A percentile compares a stretch with the other conserved stretches of the same genome.
phyloP scores from a whole-genome alignment of 2,113 vertebrate genomes.

The Formicarius rufipectus region DNA sequence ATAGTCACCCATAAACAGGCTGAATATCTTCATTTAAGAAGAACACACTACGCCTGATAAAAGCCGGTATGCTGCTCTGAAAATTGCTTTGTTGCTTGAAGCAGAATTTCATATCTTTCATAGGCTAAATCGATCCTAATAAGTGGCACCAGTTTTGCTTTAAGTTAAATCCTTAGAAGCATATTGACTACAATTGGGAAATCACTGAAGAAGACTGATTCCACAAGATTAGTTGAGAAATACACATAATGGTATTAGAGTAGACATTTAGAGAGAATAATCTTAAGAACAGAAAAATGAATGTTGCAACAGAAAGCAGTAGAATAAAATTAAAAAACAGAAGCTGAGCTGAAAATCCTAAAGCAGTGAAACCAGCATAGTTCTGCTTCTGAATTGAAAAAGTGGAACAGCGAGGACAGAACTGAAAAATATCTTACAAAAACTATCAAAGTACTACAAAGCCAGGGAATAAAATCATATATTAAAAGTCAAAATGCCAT shows the following conservation, averaged over 20 bases:
- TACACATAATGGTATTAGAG: background rate
- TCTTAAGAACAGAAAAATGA: background rate
- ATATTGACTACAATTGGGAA: conserved; percentile 1
- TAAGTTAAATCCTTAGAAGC: background rate
- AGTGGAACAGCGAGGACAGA: background rate
- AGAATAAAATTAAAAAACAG: background rate
- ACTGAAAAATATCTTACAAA: background rate
- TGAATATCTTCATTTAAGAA: background rate
- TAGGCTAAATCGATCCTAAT: background rate
- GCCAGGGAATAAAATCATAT: background rate
- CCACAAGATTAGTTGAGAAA: background rate
- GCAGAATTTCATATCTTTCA: background rate
- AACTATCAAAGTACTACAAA: background rate
- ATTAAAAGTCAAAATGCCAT: background rate
- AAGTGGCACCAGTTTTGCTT: background rate
- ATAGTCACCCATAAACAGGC: conserved; percentile 12
- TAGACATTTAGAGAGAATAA: background rate
- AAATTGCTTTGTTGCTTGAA: conserved; percentile 17
- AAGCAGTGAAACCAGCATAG: background rate
- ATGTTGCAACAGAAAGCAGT: background rate
- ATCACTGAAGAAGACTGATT: background rate
- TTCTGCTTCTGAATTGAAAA: background rate
- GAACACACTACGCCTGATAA: background rate
- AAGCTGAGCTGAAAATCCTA: background rate
- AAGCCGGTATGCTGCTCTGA: background rate